Evolutionary conservation across 37 sponge, comb jelly and placozoan species (phyloP), one percentile per base, ranked within the genome.

Genomic region (Geodia barretti): DNA sequence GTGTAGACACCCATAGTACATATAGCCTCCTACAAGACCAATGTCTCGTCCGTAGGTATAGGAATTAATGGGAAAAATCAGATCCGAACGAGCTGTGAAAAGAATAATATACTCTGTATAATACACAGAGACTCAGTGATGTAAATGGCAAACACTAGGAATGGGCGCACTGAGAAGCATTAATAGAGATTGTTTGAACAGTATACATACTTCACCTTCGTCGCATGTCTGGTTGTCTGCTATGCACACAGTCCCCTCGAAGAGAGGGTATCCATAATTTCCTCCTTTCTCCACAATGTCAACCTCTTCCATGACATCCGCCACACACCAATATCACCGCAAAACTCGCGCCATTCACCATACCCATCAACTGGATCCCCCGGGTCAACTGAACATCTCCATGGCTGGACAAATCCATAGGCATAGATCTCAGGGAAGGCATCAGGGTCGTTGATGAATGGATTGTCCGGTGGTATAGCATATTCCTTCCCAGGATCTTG

Each of bases 261-360:
- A 83, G 0, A 79, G 87, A 32, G 87, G 60, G 90, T 89, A 93
- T 2, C 87, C 94, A 76, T 89, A 89, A 61, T 93, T 93, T 0
- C 90, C 80, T 19, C 94, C 94, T 54, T 82, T 86, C 41, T 78
- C 89, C 24, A 93, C 82, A 3, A 93, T 75, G 43, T 93, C 87
- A 33, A 93, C 73, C 60, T 93, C 94, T 62, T 93, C 94, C 78
- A 67, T 89, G 34, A 64, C 58, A 39, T 62, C 39, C 81, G 85
- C n/a, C n/a, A n/a, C n/a, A n/a, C 84, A 32, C 94, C 94, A 2
- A 93, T 90, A 72, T 93, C 94, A 20, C 94, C 94, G 65, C 94
- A 93, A 75, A 93, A 86, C 0, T 89, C 77, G 28, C 94, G 41
- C 21, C 94, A 90, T 20, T 39, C 37, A 1, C 89, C 93, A 14